Evolutionary conservation across 2,888 invertebrate species (phyloP).

Genomic region (Chironomus tentans): DNA sequence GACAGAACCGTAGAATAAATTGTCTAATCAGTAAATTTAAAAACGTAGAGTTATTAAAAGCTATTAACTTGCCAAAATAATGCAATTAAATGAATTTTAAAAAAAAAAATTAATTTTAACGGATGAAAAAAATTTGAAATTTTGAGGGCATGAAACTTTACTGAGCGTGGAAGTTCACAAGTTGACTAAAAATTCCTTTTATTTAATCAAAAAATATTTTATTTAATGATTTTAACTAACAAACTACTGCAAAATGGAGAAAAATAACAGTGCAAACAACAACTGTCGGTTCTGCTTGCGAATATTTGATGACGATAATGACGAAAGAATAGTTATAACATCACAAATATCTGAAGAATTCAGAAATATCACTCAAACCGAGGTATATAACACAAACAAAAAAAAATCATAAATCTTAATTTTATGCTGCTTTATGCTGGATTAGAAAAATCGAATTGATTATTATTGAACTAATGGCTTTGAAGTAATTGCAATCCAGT

Average conservation of each 20-base stretch:
- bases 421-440: no score
- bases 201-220: neutral
- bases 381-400: neutral
- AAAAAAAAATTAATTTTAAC: neutral
- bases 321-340: slow-evolving; percentile 10
- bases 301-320: slow-evolving; percentile 17
- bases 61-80: no score
- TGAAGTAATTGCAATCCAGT: no score
- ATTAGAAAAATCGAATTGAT: no score
- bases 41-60: no score
- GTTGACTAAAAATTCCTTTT: neutral
- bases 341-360: slow-evolving; percentile 11
- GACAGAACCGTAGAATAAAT: no score
- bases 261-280: slow-evolving; percentile 12
- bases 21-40: no score
- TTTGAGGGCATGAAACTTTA: neutral
- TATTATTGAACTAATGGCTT: no score
- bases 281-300: slow-evolving; percentile 16
- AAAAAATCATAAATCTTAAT: no score
- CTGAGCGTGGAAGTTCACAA: neutral
- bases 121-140: neutral
- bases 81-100: no score
- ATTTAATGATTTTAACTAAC: neutral
- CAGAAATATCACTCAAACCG: slow-evolving; percentile 17
- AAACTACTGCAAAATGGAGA: neutral